Percentiles rank a stretch among this genome's conserved stretches.
Evolutionary conservation across 2,113 vertebrate species (phyloP).

Genomic region (Istiophorus platypterus): DNA sequence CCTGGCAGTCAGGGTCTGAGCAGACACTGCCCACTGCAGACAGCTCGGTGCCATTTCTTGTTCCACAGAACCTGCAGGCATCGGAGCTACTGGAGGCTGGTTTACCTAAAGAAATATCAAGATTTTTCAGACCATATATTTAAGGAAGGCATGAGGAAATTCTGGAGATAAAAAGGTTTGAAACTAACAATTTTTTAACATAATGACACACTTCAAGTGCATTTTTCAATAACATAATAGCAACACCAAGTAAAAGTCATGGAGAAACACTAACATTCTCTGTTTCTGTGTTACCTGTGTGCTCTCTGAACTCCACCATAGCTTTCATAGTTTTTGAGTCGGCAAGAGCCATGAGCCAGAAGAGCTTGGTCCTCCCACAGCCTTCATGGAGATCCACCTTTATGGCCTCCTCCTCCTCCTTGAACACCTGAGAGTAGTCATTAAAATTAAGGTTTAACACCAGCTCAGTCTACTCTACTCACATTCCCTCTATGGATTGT

Average conservation of each 20-base stretch:
- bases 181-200: not conserved
- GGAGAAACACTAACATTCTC: not conserved
- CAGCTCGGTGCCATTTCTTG: slow-evolving; percentile 94
- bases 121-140: not conserved
- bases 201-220: not conserved
- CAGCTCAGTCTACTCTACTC: not conserved
- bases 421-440: slow-evolving; percentile 91
- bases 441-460: not conserved
- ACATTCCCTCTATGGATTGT: not conserved
- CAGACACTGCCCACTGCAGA: slow-evolving; percentile 98
- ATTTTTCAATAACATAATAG: too few relatives aligned
- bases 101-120: slow-evolving; percentile 87
- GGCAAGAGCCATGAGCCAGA: slow-evolving; percentile 99
- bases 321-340: slow-evolving; percentile 99
- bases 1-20: slow-evolving; percentile 97
- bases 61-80: slow-evolving; percentile 97
- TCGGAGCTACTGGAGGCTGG: slow-evolving; percentile 96
- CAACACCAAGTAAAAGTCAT: not conserved
- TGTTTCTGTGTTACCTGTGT: slow-evolving; percentile 89
- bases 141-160: not conserved
- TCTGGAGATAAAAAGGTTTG: not conserved
- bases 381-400: slow-evolving; percentile 99
- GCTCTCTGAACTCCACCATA: slow-evolving; percentile 99
- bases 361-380: slow-evolving; percentile 97
- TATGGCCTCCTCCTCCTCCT: slow-evolving; percentile 99